phyloP scores from a whole-genome alignment of 2,888 invertebrate species.

The Aradus depressus region DNA sequence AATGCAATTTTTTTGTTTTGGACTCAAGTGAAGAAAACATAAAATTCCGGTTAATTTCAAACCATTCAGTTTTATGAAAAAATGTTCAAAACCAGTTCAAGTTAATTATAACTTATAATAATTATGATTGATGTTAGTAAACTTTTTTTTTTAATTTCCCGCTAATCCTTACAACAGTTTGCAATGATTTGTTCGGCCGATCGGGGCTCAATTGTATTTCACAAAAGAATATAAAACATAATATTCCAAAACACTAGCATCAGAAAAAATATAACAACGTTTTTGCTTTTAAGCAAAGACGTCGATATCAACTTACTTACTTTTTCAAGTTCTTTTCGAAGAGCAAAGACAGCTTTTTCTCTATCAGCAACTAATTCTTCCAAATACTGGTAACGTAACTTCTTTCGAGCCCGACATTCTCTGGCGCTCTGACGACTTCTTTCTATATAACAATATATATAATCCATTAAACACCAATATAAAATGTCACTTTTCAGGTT shows the following conservation, averaged over 20 bases:
- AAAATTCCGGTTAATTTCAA: too few species aligned
- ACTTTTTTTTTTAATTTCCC: too few species aligned
- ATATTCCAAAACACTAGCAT: constrained; percentile 8
- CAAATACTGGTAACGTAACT: constrained; percentile 89
- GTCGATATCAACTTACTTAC: constrained; percentile 39
- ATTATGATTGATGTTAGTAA: too few species aligned
- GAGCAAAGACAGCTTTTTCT: constrained; percentile 78
- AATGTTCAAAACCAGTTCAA: too few species aligned
- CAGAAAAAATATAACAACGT: neutral
- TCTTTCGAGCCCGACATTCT: constrained; percentile 93
- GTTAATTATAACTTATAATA: too few species aligned
- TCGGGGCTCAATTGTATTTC: neutral
- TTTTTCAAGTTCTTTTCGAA: constrained; percentile 82
- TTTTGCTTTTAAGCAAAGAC: neutral
- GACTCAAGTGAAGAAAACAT: too few species aligned
- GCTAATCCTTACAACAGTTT: too few species aligned
- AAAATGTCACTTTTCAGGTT: too few species aligned
- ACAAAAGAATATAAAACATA: constrained; percentile 10
- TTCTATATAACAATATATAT: constrained; percentile 47
- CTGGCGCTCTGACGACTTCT: constrained; percentile 93
- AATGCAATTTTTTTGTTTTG: too few species aligned
- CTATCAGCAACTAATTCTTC: constrained; percentile 89
- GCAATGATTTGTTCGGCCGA: too few species aligned
- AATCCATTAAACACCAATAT: too few species aligned
- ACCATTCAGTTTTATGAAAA: too few species aligned